Percentiles rank a stretch among this genome's conserved stretches.
Conservation (phyloP, 2,797 vertebrate genomes). For the Syncerus caffer region DNA sequence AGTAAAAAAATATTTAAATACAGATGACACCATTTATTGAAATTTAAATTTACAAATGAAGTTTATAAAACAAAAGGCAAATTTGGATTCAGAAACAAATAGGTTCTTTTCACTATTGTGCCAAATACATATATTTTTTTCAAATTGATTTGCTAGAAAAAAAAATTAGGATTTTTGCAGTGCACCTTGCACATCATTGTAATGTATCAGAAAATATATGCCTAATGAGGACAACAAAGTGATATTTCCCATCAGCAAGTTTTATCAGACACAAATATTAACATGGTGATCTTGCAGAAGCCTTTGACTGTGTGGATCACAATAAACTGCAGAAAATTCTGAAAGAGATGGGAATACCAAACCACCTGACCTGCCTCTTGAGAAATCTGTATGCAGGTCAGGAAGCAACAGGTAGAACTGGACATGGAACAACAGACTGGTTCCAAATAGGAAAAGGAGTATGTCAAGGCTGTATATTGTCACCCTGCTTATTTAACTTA, state of each 20-base stretch:
- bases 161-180: constrained; percentile 94
- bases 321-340: too few species aligned
- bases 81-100: constrained; percentile 92
- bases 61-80: constrained; percentile 90
- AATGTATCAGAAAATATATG: constrained; percentile 82
- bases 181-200: constrained; percentile 92
- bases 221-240: constrained; percentile 94
- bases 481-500: too few species aligned
- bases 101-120: constrained; percentile 92
- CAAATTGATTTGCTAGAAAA: constrained; percentile 95
- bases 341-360: too few species aligned
- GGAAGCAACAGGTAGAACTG: too few species aligned
- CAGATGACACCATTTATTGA: constrained; percentile 94
- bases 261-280: constrained; percentile 88
- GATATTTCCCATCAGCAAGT: constrained; percentile 89
- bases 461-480: too few species aligned
- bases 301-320: too few species aligned
- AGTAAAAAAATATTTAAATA: constrained; percentile 79
- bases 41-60: constrained; percentile 88
- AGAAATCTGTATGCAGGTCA: too few species aligned
- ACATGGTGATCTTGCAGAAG: constrained; percentile 83
- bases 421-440: too few species aligned
- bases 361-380: too few species aligned
- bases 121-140: constrained; percentile 85
- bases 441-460: too few species aligned